These are phyloP conservation scores for Notiomystis cincta DNA, from an alignment of 2,113 vertebrate genomes.

Conservation along the genomic window DNA sequence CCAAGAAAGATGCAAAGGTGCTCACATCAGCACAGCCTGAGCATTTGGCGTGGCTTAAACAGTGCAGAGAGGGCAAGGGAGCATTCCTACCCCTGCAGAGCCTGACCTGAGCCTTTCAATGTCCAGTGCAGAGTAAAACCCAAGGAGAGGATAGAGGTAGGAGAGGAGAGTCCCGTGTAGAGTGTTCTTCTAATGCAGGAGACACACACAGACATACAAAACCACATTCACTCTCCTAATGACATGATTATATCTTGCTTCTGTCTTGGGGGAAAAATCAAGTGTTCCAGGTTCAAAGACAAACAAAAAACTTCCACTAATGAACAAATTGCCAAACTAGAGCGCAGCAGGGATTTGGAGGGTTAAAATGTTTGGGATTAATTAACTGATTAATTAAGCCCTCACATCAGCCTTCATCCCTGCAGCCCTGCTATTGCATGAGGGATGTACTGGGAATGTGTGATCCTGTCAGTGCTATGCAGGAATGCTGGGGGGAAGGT, in stretches of 20 bases:
- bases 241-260: neutral
- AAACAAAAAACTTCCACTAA: neutral
- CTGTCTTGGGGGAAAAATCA: neutral
- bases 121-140: neutral
- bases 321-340: conserved; percentile 6
- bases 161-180: neutral
- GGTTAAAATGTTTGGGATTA: conserved; percentile 64
- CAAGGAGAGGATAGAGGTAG: neutral
- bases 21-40: neutral
- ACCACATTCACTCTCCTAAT: neutral
- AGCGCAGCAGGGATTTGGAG: neutral
- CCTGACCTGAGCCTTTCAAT: neutral
- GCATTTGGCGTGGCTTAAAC: neutral
- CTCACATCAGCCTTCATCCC: conserved; percentile 23
- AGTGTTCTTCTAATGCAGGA: neutral
- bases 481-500: neutral
- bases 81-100: neutral
- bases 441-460: neutral
- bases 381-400: conserved; percentile 68
- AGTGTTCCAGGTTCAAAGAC: neutral
- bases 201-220: neutral
- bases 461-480: neutral
- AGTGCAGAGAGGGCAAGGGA: neutral
- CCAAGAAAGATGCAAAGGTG: neutral
- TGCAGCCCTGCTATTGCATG: neutral